These are phyloP conservation scores for Phrynocephalus forsythii DNA, from an alignment of 2,797 vertebrate species.

Conservation along the genomic window DNA sequence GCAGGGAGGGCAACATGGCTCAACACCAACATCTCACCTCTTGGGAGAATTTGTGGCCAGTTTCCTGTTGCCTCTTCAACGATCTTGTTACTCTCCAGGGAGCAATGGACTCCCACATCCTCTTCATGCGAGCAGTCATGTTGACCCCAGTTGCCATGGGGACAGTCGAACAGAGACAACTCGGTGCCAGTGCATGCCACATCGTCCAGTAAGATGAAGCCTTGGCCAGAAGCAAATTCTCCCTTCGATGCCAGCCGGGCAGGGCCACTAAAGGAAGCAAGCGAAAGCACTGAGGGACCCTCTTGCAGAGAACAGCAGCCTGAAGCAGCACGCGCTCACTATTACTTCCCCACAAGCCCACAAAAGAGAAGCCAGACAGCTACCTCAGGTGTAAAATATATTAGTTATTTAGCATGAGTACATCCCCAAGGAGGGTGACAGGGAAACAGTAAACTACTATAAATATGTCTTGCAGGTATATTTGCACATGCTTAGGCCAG, in stretches of 20 bases:
- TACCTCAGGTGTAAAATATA: neutral
- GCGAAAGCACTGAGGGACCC: conserved; percentile 68
- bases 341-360: neutral
- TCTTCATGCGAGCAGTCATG: conserved; percentile 94
- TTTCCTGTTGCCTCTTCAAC: conserved; percentile 68
- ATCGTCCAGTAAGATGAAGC: conserved; percentile 90
- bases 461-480: neutral
- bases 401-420: neutral
- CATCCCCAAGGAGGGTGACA: neutral
- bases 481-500: neutral
- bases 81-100: conserved; percentile 77
- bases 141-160: conserved; percentile 89
- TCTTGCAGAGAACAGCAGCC: neutral
- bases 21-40: neutral
- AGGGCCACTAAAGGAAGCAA: conserved; percentile 68
- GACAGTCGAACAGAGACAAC: conserved; percentile 86
- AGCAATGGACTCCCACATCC: conserved; percentile 88
- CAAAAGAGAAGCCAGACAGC: neutral
- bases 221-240: conserved; percentile 86
- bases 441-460: neutral
- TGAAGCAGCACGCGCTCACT: neutral
- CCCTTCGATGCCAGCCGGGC: conserved; percentile 68
- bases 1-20: neutral
- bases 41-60: neutral
- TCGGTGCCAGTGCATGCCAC: conserved; percentile 89